Conservation (phyloP, 2,113 vertebrate genomes). For the Fulmarus glacialis region DNA sequence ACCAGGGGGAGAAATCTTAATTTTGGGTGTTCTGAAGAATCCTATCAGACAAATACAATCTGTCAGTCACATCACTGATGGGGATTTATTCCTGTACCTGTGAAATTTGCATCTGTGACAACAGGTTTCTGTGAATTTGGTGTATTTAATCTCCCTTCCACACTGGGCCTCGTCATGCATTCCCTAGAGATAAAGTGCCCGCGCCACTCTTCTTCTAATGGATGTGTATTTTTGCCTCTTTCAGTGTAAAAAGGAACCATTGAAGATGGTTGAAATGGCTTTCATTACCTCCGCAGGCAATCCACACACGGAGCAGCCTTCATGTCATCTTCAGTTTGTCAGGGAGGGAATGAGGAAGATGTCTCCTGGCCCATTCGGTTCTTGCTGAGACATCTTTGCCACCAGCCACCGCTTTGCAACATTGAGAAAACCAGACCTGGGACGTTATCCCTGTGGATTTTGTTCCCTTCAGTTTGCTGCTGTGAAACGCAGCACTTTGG, state of each 20-base stretch:
- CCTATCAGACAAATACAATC: background rate
- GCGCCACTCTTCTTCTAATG: background rate
- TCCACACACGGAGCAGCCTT: rapidly evolving
- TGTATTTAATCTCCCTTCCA: background rate
- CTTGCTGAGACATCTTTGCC: background rate
- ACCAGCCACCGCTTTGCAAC: background rate
- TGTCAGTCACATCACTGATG: background rate
- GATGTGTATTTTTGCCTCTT: background rate
- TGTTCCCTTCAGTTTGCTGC: background rate
- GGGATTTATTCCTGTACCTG: background rate
- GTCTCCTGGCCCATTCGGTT: rapidly evolving
- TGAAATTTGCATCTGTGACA: background rate
- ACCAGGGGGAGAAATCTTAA: background rate
- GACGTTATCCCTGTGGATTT: background rate
- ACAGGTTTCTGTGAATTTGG: background rate
- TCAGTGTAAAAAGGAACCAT: background rate
- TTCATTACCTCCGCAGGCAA: background rate
- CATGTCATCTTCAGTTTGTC: background rate
- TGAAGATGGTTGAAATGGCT: rapidly evolving
- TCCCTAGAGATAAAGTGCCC: background rate
- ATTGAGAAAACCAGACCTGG: background rate
- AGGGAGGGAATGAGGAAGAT: background rate
- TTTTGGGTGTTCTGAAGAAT: background rate
- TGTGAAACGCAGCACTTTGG: background rate
- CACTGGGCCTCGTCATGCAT: background rate